Percentiles rank a stretch among this genome's conserved stretches.
Evolutionary conservation across 2,797 vertebrate genomes (phyloP).

Genomic region (Agapornis canus): DNA sequence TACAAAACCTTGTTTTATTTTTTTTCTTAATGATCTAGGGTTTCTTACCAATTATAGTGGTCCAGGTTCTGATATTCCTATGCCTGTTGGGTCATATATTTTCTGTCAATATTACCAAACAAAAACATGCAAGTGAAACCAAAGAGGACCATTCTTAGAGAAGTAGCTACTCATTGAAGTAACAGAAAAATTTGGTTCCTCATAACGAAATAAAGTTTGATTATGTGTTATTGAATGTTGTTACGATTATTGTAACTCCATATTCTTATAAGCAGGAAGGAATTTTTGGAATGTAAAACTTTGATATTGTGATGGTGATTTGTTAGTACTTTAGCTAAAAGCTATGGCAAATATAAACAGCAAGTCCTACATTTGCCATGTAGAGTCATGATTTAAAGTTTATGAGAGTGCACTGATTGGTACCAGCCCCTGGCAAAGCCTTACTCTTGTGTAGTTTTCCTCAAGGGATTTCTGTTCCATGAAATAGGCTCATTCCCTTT

Average conservation of each 20-base stretch:
- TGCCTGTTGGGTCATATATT: background rate
- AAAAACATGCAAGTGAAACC: background rate
- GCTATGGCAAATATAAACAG: background rate
- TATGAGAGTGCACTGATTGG: background rate
- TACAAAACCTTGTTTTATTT: background rate
- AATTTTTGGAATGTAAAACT: background rate
- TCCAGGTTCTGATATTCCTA: background rate
- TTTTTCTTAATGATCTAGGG: background rate
- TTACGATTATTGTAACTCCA: rapidly evolving
- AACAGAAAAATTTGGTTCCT: background rate
- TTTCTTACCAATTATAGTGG: background rate
- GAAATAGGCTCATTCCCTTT: background rate
- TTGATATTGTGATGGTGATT: background rate
- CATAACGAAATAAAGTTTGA: background rate
- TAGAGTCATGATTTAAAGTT: background rate
- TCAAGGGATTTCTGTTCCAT: background rate
- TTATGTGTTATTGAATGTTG: background rate
- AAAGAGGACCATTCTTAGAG: background rate
- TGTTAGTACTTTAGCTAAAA: background rate
- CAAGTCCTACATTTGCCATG: rapidly evolving
- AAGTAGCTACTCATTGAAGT: background rate
- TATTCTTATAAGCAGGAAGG: background rate
- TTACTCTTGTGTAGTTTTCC: background rate
- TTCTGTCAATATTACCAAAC: background rate
- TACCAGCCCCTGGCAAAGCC: background rate